Conservation (phyloP, 2,113 vertebrate species). For the Phodopus roborovskii region DNA sequence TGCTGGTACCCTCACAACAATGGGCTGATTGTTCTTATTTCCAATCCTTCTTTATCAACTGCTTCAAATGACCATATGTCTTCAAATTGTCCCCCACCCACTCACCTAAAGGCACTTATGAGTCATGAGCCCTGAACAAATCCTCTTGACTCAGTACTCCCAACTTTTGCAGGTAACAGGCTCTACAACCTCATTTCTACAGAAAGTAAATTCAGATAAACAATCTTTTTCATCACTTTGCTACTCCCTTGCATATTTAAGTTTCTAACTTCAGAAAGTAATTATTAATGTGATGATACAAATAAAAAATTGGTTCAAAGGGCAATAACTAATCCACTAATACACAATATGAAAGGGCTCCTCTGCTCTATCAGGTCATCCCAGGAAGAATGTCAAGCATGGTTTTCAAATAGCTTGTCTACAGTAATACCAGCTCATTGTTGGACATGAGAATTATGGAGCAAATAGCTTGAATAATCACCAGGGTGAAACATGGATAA, state of each 20-base stretch:
- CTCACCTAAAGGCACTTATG: neutral
- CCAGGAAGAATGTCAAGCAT: neutral
- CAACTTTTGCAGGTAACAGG: slow-evolving; percentile 1
- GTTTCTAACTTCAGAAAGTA: slow-evolving; percentile 20
- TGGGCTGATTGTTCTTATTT: neutral
- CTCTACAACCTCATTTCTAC: slow-evolving; percentile 37
- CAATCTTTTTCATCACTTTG: slow-evolving; percentile 56
- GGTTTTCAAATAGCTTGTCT: neutral
- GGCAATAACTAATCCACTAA: slow-evolving; percentile 20
- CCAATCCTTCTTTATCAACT: neutral
- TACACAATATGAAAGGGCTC: neutral
- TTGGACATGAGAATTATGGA: neutral
- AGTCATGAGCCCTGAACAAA: neutral
- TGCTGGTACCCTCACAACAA: neutral
- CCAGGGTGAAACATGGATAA: neutral
- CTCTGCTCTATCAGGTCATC: neutral
- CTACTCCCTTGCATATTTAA: slow-evolving; percentile 11
- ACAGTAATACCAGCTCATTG: neutral
- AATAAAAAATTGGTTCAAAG: slow-evolving; percentile 52
- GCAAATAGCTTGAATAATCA: slow-evolving; percentile 51
- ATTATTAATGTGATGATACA: slow-evolving; percentile 44
- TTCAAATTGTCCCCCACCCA: neutral
- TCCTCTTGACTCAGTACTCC: neutral
- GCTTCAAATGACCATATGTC: neutral
- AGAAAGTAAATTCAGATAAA: slow-evolving; percentile 59